Percentiles rank a stretch among this genome's conserved stretches.
Conservation (phyloP, 2,113 vertebrate genomes). For the Hydrochoerus hydrochaeris region DNA sequence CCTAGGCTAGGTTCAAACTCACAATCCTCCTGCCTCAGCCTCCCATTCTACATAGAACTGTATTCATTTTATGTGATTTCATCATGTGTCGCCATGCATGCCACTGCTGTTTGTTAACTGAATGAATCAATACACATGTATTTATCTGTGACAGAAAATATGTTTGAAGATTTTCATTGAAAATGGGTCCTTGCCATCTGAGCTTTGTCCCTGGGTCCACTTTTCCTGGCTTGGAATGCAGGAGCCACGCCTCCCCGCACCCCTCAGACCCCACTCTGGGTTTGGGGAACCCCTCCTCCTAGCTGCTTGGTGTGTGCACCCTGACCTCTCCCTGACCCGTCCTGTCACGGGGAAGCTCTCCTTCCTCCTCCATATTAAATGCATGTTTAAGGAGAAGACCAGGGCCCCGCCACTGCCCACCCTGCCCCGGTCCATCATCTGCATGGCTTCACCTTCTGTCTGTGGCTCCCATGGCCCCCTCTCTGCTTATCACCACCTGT, state of each 20-base stretch:
- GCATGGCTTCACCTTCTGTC: rapidly evolving
- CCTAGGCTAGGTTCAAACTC: neutral
- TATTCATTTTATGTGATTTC: neutral
- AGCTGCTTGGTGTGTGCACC: neutral
- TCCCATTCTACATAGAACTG: neutral
- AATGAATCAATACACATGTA: neutral
- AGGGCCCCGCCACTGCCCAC: rapidly evolving
- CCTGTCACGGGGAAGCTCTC: rapidly evolving
- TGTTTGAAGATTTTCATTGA: neutral
- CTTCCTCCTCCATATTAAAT: neutral
- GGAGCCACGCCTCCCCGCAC: rapidly evolving
- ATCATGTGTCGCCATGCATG: neutral
- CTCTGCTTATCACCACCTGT: no score
- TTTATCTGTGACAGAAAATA: neutral
- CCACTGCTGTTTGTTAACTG: neutral
- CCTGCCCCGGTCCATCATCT: rapidly evolving
- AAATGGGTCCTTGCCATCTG: neutral
- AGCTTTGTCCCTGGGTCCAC: rapidly evolving
- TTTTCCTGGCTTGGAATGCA: rapidly evolving
- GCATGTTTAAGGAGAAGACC: neutral
- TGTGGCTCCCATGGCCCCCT: rapidly evolving
- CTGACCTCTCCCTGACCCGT: neutral
- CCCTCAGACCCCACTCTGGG: rapidly evolving
- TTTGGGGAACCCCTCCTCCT: neutral
- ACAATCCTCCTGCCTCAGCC: neutral